Percentiles rank a stretch among this genome's conserved stretches.
These are phyloP conservation scores for Dryadula phaetusa DNA, from an alignment of 2,888 invertebrate genomes.

Conservation along the genomic window DNA sequence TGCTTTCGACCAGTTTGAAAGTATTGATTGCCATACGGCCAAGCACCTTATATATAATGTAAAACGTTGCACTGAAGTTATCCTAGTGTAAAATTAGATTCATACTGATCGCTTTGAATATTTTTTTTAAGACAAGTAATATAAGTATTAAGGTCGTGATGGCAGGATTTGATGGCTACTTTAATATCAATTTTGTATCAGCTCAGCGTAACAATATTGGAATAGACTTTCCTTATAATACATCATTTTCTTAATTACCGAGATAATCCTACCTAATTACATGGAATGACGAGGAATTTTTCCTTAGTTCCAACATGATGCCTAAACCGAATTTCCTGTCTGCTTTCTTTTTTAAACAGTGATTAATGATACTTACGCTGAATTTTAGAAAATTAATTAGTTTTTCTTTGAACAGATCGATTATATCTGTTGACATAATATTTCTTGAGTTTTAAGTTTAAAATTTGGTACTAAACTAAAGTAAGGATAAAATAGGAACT, in stretches of 20 bases:
- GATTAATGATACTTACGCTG: conserved; percentile 12
- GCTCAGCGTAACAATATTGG: neutral
- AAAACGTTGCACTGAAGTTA: no score
- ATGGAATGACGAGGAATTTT: conserved; percentile 34
- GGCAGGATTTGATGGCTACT: no score
- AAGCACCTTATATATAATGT: no score
- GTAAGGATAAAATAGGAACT: no score
- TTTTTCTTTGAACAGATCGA: conserved; percentile 17
- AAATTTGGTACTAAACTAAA: neutral
- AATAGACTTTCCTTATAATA: neutral
- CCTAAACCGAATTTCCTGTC: conserved; percentile 6
- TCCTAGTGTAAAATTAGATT: no score
- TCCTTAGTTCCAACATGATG: conserved; percentile 25
- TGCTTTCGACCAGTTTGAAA: neutral
- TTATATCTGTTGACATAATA: neutral
- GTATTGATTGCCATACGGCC: no score
- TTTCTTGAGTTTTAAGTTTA: neutral
- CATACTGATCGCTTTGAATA: no score
- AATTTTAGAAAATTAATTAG: conserved; percentile 10
- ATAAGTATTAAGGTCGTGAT: no score
- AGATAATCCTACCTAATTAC: conserved; percentile 29
- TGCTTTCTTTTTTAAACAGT: conserved; percentile 4
- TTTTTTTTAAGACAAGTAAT: no score
- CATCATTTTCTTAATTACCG: conserved; percentile 28
- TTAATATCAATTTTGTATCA: neutral